These are phyloP conservation scores for Anodontia alba DNA, from an alignment of 2,888 invertebrate species.

Conservation along the genomic window DNA sequence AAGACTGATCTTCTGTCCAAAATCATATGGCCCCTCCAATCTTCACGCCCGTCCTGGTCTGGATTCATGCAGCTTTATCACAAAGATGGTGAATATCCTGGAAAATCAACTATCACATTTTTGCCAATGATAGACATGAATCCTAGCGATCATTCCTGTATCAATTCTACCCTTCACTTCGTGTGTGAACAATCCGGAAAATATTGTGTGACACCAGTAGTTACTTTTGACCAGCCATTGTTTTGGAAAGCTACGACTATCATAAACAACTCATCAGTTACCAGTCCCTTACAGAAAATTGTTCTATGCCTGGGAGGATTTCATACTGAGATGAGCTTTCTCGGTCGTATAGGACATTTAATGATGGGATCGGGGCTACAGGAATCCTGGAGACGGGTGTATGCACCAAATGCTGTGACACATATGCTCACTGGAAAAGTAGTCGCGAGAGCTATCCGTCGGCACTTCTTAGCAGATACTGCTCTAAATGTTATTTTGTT, in stretches of 20 bases:
- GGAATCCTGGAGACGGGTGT: constrained; percentile 58
- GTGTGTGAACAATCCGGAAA: constrained; percentile 30
- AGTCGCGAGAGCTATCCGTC: constrained; percentile 54
- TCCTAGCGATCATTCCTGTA: constrained; percentile 43
- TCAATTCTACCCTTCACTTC: constrained; percentile 48
- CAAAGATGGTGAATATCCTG: constrained; percentile 48
- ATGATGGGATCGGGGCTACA: constrained; percentile 63
- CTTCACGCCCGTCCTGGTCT: constrained; percentile 54
- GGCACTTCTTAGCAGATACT: constrained; percentile 54
- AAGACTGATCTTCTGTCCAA: constrained; percentile 13
- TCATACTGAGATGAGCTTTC: constrained; percentile 60
- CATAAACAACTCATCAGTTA: neutral
- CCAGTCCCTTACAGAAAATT: constrained; percentile 27
- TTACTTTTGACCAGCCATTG: constrained; percentile 32
- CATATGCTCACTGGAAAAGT: constrained; percentile 64
- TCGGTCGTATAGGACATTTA: constrained; percentile 63
- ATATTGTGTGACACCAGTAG: constrained; percentile 9
- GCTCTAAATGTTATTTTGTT: constrained; percentile 30
- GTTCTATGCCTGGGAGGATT: constrained; percentile 51
- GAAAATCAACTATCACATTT: constrained; percentile 53
- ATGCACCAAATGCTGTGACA: constrained; percentile 61
- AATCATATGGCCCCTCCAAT: constrained; percentile 32
- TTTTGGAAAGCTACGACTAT: constrained; percentile 28
- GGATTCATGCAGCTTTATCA: constrained; percentile 56
- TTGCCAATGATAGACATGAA: constrained; percentile 54